Conservation (phyloP, 2,888 invertebrate species). For the Eurytoma adleriae region DNA sequence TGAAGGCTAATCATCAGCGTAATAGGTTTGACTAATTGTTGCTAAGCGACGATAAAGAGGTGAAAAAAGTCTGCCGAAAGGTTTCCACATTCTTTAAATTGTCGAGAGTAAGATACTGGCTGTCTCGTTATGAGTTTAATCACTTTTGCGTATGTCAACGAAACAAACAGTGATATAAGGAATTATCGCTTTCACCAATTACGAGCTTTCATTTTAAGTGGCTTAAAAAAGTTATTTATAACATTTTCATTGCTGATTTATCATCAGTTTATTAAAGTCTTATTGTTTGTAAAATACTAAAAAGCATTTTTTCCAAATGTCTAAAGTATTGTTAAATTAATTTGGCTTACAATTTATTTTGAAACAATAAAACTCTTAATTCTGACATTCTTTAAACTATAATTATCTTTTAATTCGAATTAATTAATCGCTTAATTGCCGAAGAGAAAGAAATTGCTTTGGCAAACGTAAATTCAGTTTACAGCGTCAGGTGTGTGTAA, state of each 20-base stretch:
- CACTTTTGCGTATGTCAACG: conserved; percentile 2
- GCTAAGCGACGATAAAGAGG: background rate
- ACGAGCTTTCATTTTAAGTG: background rate
- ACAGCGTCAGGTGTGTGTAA: no score
- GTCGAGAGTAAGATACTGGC: background rate
- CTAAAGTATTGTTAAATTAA: no score
- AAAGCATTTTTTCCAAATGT: no score
- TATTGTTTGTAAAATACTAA: no score
- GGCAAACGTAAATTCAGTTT: no score
- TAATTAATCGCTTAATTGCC: no score
- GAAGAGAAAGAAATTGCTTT: no score
- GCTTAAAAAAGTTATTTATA: background rate
- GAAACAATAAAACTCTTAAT: no score
- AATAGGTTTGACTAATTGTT: conserved; percentile 29
- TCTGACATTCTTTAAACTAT: no score
- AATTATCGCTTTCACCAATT: conserved; percentile 8
- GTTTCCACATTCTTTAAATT: conserved; percentile 7
- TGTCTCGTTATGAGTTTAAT: conserved; percentile 27
- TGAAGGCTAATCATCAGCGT: conserved; percentile 3
- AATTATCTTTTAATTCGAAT: no score
- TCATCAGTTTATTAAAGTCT: background rate
- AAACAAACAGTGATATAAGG: conserved; percentile 35
- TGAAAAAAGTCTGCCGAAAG: conserved; percentile 3
- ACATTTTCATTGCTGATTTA: background rate
- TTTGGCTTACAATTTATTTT: no score